Base-by-base conservation (phyloP, 2,113 vertebrate species). In the Phylloscopus trochiloides region DNA sequence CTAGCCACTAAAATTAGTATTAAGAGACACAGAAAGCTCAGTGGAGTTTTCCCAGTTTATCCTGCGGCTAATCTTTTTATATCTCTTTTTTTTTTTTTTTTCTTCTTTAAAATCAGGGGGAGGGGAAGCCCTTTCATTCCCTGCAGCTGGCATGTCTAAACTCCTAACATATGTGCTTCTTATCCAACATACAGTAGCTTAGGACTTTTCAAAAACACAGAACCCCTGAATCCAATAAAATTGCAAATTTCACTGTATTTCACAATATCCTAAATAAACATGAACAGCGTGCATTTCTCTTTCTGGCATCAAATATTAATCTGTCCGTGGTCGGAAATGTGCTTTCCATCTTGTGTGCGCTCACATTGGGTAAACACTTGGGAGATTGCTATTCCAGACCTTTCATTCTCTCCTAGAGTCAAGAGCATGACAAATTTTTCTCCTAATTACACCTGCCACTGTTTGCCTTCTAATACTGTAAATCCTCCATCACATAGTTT, bases 191-290 rank as follows among this genome's bases (percentile, higher is more conserved):
- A 94, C 94, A 95, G 97, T 97, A 94, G 98, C 98, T 98, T 96
- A 98, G 98, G 97, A 98, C 97, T 98, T 98, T 97, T 98, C 97
- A 97, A 98, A 98, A 98, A 98, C 97, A 97, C 93, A 80, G 91
- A 96, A 97, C 97, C 97, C 96, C 94, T n/a, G 98, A 99, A 99
- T 99, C 98, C 98, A 99, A 99, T 99, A 99, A 99, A 99, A 99
- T 99, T 99, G 99, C 99, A 99, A 99, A 99, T 99, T 99, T 99
- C 96, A 97, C 98, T 97, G 98, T 99, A 99, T 99, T 99, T 99
- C 98, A 99, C 98, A 99, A 99, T 99, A 99, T 99, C 98, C 98
- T 99, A 99, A 99, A 99, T 99, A 99, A 99, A 99, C 99, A 99
- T 98, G 98, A 98, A 98, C 98, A 98, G 98, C 98, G 91, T 98